Percentiles rank a stretch among this genome's conserved stretches.
These are phyloP conservation scores for Phocoena phocoena DNA, from an alignment of 2,113 vertebrate genomes.

Conservation along the genomic window DNA sequence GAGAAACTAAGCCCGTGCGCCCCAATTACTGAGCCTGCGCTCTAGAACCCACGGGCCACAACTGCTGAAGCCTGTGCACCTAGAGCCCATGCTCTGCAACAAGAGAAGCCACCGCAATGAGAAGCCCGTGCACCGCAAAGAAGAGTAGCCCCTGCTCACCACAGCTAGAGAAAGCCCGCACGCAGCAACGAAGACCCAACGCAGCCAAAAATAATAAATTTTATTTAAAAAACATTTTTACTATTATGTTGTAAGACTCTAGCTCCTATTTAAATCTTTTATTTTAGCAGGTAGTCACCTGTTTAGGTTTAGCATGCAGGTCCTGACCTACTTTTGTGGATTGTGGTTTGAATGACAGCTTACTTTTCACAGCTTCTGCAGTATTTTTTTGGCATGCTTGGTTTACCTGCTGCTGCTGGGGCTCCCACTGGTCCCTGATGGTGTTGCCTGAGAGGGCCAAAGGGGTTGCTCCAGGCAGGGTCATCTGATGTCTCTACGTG, in stretches of 20 bases:
- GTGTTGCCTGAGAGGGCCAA: neutral
- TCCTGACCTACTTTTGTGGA: neutral
- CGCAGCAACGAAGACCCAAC: too few relatives aligned
- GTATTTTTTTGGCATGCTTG: neutral
- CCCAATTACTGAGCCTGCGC: too few relatives aligned
- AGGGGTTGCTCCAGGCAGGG: neutral
- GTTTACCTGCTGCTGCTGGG: neutral
- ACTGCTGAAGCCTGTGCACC: too few relatives aligned
- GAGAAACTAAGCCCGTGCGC: too few relatives aligned
- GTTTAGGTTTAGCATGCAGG: neutral
- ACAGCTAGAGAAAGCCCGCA: too few relatives aligned
- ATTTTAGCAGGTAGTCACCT: slow-evolving; percentile 2
- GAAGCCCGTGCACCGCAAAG: too few relatives aligned
- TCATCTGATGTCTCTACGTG: neutral
- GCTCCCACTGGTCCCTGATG: neutral
- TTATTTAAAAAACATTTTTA: neutral
- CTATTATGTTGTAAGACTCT: neutral
- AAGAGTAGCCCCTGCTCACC: too few relatives aligned
- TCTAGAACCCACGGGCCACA: too few relatives aligned
- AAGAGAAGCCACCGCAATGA: too few relatives aligned
- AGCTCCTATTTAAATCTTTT: neutral
- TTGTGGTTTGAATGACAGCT: neutral
- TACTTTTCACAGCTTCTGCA: neutral
- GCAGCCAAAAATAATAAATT: too few relatives aligned
- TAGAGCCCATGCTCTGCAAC: too few relatives aligned